These are phyloP conservation scores for Eudyptes chrysolophus DNA, from an alignment of 2,113 vertebrate species.

Conservation along the genomic window DNA sequence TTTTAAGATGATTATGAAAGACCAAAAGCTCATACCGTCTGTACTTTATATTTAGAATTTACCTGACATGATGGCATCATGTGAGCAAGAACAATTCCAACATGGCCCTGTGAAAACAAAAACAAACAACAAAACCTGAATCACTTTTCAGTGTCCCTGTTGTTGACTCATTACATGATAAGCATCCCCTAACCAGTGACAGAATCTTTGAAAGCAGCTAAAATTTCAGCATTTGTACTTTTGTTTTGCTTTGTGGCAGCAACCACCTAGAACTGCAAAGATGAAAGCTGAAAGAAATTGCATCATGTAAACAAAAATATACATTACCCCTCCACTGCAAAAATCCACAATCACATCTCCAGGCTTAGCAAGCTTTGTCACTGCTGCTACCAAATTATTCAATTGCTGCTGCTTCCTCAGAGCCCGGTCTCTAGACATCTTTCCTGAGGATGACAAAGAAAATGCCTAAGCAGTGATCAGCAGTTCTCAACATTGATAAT, in stretches of 20 bases:
- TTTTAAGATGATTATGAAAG: background rate
- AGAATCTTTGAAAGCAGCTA: background rate
- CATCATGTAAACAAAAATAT: background rate
- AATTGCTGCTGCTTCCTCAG: slow-evolving; percentile 92
- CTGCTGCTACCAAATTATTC: slow-evolving; percentile 90
- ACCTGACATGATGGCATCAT: slow-evolving; percentile 90
- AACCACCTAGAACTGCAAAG: background rate
- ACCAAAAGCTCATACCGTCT: background rate
- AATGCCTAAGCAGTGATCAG: background rate
- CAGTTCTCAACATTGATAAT: background rate
- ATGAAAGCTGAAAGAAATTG: background rate
- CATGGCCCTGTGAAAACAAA: slow-evolving; percentile 84
- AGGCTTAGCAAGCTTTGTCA: slow-evolving; percentile 82
- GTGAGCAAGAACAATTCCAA: slow-evolving; percentile 93
- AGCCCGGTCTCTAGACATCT: slow-evolving; percentile 89
- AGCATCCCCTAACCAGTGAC: background rate
- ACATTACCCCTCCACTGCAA: slow-evolving; percentile 93
- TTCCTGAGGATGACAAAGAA: slow-evolving; percentile 78
- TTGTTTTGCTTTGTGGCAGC: background rate
- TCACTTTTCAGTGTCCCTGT: background rate
- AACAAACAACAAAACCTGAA: background rate
- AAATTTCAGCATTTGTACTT: background rate
- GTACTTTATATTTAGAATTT: background rate
- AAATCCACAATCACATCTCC: slow-evolving; percentile 92
- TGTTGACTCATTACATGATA: background rate